Conservation (phyloP, 1,140 invertebrate genomes). For the Palaemon carinicauda region DNA sequence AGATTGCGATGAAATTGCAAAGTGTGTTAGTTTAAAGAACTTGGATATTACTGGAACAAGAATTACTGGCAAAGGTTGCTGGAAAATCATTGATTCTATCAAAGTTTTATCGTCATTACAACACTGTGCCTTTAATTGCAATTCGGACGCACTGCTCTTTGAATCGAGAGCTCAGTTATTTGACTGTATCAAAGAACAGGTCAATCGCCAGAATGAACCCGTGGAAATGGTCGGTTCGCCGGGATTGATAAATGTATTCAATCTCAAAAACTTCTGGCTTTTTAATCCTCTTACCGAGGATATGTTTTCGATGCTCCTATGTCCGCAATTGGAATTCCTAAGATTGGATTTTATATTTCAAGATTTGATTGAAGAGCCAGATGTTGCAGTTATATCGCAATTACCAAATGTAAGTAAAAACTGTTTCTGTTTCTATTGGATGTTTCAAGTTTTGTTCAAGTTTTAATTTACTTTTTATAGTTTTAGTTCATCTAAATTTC, state of each 20-base stretch:
- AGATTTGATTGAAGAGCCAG: slow-evolving; percentile 45
- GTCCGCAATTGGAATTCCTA: slow-evolving; percentile 37
- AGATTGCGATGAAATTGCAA: slow-evolving; percentile 35
- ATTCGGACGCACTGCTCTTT: slow-evolving; percentile 55
- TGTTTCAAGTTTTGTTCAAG: neutral
- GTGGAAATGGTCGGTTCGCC: neutral
- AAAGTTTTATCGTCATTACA: slow-evolving; percentile 40
- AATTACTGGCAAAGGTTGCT: slow-evolving; percentile 57
- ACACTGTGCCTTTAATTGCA: slow-evolving; percentile 59
- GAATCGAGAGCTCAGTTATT: slow-evolving; percentile 52
- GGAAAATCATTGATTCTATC: slow-evolving; percentile 40
- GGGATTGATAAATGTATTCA: slow-evolving; percentile 23
- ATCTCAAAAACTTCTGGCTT: slow-evolving; percentile 55
- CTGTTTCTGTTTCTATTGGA: neutral
- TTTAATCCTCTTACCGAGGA: slow-evolving; percentile 55
- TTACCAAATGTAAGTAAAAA: neutral
- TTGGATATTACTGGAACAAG: slow-evolving; percentile 56
- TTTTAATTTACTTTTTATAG: no score
- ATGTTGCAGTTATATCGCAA: slow-evolving; percentile 23
- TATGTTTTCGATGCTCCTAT: slow-evolving; percentile 29
- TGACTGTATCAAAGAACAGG: slow-evolving; percentile 44
- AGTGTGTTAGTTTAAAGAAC: neutral
- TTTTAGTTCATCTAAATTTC: neutral
- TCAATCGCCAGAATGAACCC: neutral
- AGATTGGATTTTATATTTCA: slow-evolving; percentile 56